Evolutionary conservation across 2,888 invertebrate genomes (phyloP), one percentile per base, ranked within the genome.

Genomic region (Dolichomitus sp.): DNA sequence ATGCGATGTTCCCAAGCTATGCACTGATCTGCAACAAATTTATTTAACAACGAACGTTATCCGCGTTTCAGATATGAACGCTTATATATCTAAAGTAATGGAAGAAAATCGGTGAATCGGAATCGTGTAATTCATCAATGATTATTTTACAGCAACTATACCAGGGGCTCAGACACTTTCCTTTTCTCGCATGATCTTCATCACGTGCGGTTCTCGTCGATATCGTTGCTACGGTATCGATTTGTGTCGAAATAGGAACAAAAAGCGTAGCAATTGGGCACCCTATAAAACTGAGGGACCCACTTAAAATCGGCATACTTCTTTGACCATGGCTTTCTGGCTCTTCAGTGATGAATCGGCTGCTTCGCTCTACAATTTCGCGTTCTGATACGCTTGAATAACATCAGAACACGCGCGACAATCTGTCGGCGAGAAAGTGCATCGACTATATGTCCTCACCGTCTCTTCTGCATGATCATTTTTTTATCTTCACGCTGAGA

Each of bases 341-440:
- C 33, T 14, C n/a, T 33, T 1, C 17, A 7, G 33, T n/a, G 57
- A 40, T 17, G 11, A 11, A 63, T 12, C 11, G 11, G 14, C 19
- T 19, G 40, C 19, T 23, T 40, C 48, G 59, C 66, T 45, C 63
- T 50, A 63, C 57, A 59, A 68, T 80, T 59, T 79, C 65, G 81
- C 63, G 45, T 77, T 75, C 68, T 78, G 83, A 77, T 75, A 74
- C 87, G 88, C 83, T 87, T 69, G 84, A 86, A 81, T 80, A 84
- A 68, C 45, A 59, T 40, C 37, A 48, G 48, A 70, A 70, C 81
- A 75, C 84, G 54, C 73, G 65, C 42, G 75, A 86, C 84, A 84
- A 84, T 85, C 81, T 74, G 86, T 81, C 87, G 84, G 77, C 82
- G 84, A 83, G 80, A 84, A 89, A 83, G 82, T 84, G 82, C 74